A percentile compares a stretch with the other conserved stretches of the same genome.
Conservation (phyloP, 2,113 vertebrate genomes). For the Bubo scandiacus region DNA sequence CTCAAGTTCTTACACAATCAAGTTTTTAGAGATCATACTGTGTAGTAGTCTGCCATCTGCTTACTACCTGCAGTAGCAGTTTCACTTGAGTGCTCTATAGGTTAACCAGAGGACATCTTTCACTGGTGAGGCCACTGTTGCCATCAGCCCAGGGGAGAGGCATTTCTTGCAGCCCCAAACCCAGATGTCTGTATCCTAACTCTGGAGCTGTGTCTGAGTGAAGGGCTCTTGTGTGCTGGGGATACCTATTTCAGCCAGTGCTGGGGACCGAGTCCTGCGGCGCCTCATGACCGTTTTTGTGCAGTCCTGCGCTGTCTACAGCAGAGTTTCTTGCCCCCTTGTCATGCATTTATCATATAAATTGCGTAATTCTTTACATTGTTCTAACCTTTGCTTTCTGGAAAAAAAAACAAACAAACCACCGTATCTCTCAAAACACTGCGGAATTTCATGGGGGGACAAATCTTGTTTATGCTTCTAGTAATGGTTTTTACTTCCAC, state of each 20-base stretch:
- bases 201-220: background rate
- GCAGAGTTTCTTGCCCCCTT: background rate
- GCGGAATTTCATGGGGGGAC: background rate
- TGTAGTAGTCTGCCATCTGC: background rate
- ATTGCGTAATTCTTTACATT: background rate
- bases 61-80: background rate
- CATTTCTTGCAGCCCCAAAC: background rate
- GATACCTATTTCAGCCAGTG: background rate
- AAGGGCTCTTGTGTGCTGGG: fast-evolving
- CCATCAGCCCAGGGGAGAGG: background rate
- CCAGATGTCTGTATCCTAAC: background rate
- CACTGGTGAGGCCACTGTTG: background rate
- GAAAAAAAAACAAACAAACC: background rate
- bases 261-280: background rate
- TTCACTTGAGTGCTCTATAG: background rate
- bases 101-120: background rate
- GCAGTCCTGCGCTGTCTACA: background rate
- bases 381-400: background rate
- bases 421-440: background rate
- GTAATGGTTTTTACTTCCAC: background rate
- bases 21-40: background rate
- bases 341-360: background rate
- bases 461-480: background rate
- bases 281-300: background rate
- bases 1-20: background rate